Percentiles rank a stretch among this genome's conserved stretches.
Conservation (phyloP, 1,140 invertebrate genomes). For the Megathymus violae region DNA sequence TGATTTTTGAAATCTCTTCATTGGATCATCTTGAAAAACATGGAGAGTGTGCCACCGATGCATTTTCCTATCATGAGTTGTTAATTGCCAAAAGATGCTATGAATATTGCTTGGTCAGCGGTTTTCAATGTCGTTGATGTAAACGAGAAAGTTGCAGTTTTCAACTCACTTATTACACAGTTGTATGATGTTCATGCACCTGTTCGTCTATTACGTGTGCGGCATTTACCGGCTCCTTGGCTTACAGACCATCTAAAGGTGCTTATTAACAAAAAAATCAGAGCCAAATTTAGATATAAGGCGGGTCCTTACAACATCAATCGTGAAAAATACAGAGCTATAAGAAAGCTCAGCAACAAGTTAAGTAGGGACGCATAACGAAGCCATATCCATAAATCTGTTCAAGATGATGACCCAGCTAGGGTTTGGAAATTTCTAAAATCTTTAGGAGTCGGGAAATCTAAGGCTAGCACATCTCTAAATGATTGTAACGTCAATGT, state of each 20-base stretch:
- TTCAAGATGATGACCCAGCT: neutral
- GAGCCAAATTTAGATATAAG: neutral
- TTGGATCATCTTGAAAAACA: neutral
- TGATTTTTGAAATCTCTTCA: constrained; percentile 6
- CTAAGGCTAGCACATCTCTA: neutral
- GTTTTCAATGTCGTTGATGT: neutral
- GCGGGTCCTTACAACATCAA: neutral
- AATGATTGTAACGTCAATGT: neutral
- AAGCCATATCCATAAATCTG: neutral
- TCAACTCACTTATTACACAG: neutral
- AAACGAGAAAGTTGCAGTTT: neutral
- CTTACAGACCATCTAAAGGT: neutral
- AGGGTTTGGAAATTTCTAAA: neutral
- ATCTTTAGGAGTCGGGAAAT: constrained; percentile 7
- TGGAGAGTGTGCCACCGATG: neutral
- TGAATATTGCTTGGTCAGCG: constrained; percentile 1
- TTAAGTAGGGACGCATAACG: neutral
- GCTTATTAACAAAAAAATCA: neutral
- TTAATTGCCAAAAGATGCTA: neutral
- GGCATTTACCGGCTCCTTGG: neutral
- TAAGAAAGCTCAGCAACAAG: neutral
- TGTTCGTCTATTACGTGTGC: neutral
- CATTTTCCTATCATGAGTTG: constrained; percentile 14
- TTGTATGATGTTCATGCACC: constrained; percentile 1
- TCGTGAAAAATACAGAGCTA: neutral